A percentile compares a stretch with the other conserved stretches of the same genome.
Evolutionary conservation across 2,113 vertebrate genomes (phyloP).

Genomic region (Atractosteus spatula): DNA sequence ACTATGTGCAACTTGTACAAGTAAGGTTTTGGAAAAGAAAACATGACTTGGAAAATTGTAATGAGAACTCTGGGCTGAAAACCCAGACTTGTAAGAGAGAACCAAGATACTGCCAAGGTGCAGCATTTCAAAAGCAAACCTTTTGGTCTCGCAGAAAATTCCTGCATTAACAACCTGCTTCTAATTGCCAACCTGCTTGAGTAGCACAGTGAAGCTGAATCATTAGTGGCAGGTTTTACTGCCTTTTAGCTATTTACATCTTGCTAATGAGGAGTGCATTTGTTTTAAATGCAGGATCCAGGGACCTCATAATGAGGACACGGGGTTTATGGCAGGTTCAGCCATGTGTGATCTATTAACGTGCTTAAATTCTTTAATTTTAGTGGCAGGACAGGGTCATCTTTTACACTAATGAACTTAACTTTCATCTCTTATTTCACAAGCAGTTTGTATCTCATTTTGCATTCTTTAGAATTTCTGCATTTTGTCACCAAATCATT

Average conservation of each 20-base stretch:
- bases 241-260: neutral
- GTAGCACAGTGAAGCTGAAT: neutral
- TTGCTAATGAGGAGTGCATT: neutral
- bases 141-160: neutral
- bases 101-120: neutral
- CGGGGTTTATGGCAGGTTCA: constrained; percentile 33
- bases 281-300: neutral
- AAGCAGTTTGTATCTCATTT: constrained; percentile 61
- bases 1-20: neutral
- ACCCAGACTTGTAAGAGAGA: neutral
- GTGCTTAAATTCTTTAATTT: constrained; percentile 60
- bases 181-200: neutral
- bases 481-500: too few species aligned
- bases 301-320: neutral
- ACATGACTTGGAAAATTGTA: neutral
- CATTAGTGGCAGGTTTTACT: constrained; percentile 1
- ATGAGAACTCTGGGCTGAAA: neutral
- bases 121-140: constrained; percentile 6
- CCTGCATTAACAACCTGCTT: constrained; percentile 4
- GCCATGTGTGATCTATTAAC: constrained; percentile 54
- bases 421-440: constrained; percentile 50
- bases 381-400: constrained; percentile 58
- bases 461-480: too few species aligned
- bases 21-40: neutral
- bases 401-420: constrained; percentile 63